Base-by-base conservation (phyloP, 2,113 vertebrate species). In the Sigmodon hispidus region DNA sequence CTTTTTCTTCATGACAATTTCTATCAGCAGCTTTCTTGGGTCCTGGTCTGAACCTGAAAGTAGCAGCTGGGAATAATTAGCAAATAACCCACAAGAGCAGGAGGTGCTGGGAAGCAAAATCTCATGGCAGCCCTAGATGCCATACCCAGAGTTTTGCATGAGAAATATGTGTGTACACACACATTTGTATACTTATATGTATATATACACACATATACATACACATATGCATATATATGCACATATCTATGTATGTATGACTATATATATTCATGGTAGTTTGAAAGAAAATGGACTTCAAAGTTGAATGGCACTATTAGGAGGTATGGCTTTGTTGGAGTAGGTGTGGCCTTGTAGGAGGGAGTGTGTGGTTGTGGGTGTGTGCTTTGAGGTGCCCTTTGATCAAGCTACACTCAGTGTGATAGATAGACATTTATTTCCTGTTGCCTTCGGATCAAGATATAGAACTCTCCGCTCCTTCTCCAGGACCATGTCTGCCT, bases 171-270 rank as follows among this genome's bases (percentile, higher is more conserved):
- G 55, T 81, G 36, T 57, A 15, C n/a, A n/a, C n/a, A n/a, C n/a
- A n/a, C n/a, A n/a, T 59, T 0, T 4, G 5, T 13, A 13, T 15
- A 26, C 8, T 7, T 16, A 7, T 6, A 21, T 5, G 3, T 3
- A 3, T 12, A 22, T 5, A 19, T 2, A 24, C 9, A 34, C 1
- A 22, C 0, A 3, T 11, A n/a, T 8, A 50, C 11, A 34, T 21
- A 29, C 26, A 63, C 29, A 67, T 40, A 9, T 17, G 34, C 65
- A 72, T 21, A n/a, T 15, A 16, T 17, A 76, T 7, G 8, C 22
- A 80, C 10, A 52, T 1, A 52, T n/a, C 5, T 34, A 2, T 36
- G 16, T 36, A 34, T 15, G 16, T 5, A 67, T 36, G 8, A 2
- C 21, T 50, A 22, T 43, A 73, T 12, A 4, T 10, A 73, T 22